Conservation (phyloP, 2,888 invertebrate genomes). For the Zeuzera pyrina region DNA sequence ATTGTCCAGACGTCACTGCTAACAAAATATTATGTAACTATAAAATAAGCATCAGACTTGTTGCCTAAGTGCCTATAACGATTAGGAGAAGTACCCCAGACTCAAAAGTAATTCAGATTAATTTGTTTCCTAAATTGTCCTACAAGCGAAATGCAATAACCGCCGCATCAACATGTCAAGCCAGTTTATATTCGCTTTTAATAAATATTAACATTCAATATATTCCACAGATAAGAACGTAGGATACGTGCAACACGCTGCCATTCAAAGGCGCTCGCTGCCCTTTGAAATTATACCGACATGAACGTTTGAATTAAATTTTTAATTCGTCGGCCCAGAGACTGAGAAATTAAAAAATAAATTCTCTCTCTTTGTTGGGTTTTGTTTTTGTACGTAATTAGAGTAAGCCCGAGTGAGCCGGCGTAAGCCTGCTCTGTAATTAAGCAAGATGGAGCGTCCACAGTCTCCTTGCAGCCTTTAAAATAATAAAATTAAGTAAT, state of each 20-base stretch:
- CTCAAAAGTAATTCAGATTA: no score
- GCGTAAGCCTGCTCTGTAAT: conserved; percentile 49
- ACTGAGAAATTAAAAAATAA: conserved; percentile 60
- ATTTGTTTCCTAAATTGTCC: no score
- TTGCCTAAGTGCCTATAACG: no score
- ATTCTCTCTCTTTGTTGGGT: conserved; percentile 48
- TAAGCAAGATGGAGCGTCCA: conserved; percentile 54
- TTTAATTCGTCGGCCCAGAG: conserved; percentile 43
- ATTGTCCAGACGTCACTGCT: no score
- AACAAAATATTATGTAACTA: no score
- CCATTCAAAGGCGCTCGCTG: conserved; percentile 13
- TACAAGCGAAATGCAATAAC: no score
- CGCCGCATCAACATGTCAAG: no score
- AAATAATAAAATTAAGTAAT: conserved; percentile 51
- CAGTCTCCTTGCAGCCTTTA: conserved; percentile 42
- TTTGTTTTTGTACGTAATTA: conserved; percentile 66
- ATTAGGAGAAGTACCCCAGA: no score
- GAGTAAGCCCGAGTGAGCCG: conserved; percentile 43
- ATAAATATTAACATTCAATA: no score
- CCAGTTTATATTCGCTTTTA: no score
- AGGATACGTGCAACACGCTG: conserved; percentile 1
- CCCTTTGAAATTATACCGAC: conserved; percentile 35
- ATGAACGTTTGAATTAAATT: conserved; percentile 40
- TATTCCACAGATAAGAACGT: no score
- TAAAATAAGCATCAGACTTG: no score